Conservation (phyloP, 2,113 vertebrate genomes). For the Mesembrinibis cayennensis region DNA sequence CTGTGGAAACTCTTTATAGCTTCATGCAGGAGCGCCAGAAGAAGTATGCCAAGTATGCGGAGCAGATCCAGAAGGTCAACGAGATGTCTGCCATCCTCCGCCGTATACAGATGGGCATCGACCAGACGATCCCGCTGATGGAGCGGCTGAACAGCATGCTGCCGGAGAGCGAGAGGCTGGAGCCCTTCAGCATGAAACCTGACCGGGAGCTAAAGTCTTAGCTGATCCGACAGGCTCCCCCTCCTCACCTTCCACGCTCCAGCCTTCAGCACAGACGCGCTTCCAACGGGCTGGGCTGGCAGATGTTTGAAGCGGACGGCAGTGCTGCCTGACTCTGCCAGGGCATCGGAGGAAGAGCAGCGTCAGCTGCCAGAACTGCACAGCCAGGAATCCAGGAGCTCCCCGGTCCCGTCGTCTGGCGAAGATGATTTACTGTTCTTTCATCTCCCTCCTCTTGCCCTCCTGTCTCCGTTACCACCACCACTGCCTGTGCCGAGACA, state of each 20-base stretch:
- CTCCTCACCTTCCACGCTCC: background rate
- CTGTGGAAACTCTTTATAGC: constrained; percentile 91
- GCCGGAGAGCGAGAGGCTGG: constrained; percentile 90
- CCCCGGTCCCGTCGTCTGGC: background rate
- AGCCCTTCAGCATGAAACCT: constrained; percentile 91
- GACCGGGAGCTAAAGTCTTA: constrained; percentile 78
- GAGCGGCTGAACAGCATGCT: constrained; percentile 94
- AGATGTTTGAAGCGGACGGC: background rate
- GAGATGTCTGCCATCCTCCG: constrained; percentile 98
- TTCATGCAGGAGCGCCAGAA: constrained; percentile 99
- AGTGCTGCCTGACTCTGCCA: background rate
- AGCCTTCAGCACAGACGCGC: background rate
- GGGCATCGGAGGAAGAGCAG: background rate
- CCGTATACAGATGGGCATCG: constrained; percentile 97
- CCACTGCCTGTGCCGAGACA: background rate
- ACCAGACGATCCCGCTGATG: constrained; percentile 95
- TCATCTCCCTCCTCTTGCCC: background rate
- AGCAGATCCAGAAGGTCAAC: constrained; percentile 99
- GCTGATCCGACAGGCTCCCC: background rate
- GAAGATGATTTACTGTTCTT: background rate
- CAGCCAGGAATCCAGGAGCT: background rate
- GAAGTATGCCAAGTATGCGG: constrained; percentile 94
- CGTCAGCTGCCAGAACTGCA: background rate
- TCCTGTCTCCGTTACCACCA: background rate
- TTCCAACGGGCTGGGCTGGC: background rate